phyloP scores from a whole-genome alignment of 2,113 vertebrate species.

The Nansenia antarctica region DNA sequence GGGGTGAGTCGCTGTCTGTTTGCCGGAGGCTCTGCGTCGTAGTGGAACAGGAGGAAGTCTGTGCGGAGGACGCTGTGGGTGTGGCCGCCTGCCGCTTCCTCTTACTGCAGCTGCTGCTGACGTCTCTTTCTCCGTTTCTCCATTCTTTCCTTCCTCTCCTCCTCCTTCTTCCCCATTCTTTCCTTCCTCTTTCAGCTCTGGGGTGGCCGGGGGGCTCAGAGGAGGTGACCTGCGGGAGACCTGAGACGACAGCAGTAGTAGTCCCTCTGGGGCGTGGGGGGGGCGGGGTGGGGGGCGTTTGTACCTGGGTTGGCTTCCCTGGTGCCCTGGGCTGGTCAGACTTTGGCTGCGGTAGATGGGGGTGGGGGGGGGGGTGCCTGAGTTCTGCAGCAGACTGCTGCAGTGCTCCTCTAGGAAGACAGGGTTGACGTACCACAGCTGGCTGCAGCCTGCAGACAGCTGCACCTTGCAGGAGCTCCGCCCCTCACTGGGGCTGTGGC shows the following conservation, averaged over 20 bases:
- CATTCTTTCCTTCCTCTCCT: no score
- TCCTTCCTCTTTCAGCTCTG: background rate
- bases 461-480: constrained; percentile 80
- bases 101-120: no score
- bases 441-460: constrained; percentile 74
- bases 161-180: constrained; percentile 34
- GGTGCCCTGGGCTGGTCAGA: constrained; percentile 28
- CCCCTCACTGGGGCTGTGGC: constrained; percentile 48
- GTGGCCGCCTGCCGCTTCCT: no score
- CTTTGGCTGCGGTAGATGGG: constrained; percentile 49
- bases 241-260: background rate
- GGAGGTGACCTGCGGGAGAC: constrained; percentile 36
- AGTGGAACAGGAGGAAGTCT: constrained; percentile 39
- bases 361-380: constrained; percentile 36
- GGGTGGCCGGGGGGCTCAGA: background rate
- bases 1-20: no score
- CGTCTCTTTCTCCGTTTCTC: no score
- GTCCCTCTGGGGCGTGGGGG: constrained; percentile 40
- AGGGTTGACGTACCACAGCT: constrained; percentile 87
- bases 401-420: constrained; percentile 83
- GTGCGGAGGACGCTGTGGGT: background rate
- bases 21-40: constrained; percentile 36
- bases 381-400: constrained; percentile 47
- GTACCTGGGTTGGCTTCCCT: constrained; percentile 61
- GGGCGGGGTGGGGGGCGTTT: constrained; percentile 77